Conservation (phyloP, 2,113 vertebrate genomes). For the Oreochromis spilurus region DNA sequence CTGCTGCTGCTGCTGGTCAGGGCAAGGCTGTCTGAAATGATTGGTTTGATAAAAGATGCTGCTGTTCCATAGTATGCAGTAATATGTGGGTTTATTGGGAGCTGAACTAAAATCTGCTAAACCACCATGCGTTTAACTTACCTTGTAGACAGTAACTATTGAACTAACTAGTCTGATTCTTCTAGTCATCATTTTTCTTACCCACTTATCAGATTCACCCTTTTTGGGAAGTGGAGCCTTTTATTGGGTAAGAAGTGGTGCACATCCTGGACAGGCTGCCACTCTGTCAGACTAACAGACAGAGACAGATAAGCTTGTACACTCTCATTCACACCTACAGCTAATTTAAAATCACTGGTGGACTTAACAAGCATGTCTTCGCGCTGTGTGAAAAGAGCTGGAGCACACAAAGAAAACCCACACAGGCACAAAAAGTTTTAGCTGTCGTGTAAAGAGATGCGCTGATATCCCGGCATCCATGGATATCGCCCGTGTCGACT, state of each 20-base stretch:
- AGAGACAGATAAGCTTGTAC: background rate
- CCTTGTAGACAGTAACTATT: background rate
- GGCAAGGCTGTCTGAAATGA: background rate
- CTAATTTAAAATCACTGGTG: background rate
- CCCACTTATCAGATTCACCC: background rate
- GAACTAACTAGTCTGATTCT: background rate
- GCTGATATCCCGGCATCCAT: background rate
- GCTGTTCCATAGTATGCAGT: background rate
- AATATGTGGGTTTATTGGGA: background rate
- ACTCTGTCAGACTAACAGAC: background rate
- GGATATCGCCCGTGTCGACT: background rate
- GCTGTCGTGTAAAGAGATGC: background rate
- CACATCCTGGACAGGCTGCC: background rate
- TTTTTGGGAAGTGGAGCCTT: background rate
- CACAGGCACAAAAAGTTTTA: background rate
- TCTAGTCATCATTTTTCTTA: background rate
- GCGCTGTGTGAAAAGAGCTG: background rate
- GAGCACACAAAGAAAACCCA: background rate
- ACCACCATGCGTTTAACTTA: background rate
- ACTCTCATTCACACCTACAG: background rate
- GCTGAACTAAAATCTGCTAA: background rate
- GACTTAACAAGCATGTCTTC: background rate
- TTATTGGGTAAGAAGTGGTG: background rate
- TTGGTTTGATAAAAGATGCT: background rate
- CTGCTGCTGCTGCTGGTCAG: background rate